Conservation (phyloP, 2,888 invertebrate species). For the Drosophila barbarae region DNA sequence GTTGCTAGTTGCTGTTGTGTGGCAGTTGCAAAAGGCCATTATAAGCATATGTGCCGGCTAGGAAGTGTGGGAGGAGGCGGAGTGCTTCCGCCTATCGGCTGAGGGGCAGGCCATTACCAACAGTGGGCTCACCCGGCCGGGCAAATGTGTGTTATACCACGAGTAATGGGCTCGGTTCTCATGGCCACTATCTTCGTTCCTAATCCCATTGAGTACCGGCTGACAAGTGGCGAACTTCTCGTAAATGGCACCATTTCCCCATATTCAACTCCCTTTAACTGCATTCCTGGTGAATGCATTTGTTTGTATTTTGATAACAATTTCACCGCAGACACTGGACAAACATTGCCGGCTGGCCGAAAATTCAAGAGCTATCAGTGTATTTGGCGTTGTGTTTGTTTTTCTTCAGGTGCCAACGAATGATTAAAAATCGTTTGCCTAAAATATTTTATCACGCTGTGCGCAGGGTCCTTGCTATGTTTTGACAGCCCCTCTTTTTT, state of each 20-base stretch:
- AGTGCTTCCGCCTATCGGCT: constrained; percentile 53
- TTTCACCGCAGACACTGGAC: constrained; percentile 28
- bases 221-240: constrained; percentile 1
- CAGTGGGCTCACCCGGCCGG: constrained; percentile 30
- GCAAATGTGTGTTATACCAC: constrained; percentile 52
- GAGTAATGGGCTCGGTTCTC: constrained; percentile 24
- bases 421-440: constrained; percentile 65
- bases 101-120: constrained; percentile 19
- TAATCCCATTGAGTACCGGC: constrained; percentile 17
- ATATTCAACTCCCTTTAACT: constrained; percentile 8
- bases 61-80: constrained; percentile 21
- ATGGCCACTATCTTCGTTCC: constrained; percentile 25
- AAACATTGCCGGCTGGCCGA: constrained; percentile 36
- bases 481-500: constrained; percentile 29
- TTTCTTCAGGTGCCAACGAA: constrained; percentile 63
- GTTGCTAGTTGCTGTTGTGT: constrained; percentile 37
- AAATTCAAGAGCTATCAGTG: constrained; percentile 34
- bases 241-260: not conserved
- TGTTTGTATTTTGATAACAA: constrained; percentile 26
- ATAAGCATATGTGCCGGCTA: constrained; percentile 65
- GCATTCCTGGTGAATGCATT: constrained; percentile 7
- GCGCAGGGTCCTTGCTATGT: constrained; percentile 41
- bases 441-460: constrained; percentile 52
- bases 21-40: constrained; percentile 70
- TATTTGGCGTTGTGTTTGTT: constrained; percentile 7